Evolutionary conservation across 1,140 invertebrate species (phyloP).

Genomic region (Gerris buenoi): DNA sequence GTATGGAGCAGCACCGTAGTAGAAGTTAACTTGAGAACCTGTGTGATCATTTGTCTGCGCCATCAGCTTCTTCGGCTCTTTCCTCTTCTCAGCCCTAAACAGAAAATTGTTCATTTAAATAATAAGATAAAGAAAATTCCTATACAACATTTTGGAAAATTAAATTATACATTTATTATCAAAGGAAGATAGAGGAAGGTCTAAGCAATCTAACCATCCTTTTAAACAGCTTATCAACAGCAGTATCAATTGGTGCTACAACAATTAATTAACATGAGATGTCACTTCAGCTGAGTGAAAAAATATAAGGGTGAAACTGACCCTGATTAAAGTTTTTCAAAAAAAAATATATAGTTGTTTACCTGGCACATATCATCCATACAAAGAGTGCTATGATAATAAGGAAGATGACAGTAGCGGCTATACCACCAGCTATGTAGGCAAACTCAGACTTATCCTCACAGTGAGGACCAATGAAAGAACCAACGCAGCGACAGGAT

Average conservation of each 20-base stretch:
- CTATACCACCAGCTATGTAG: slow-evolving; percentile 84
- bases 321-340: too few species aligned
- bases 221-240: too few species aligned
- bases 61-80: slow-evolving; percentile 75
- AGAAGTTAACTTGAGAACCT: slow-evolving; percentile 88
- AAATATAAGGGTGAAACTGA: too few species aligned
- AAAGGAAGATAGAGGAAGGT: too few species aligned
- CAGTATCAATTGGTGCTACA: too few species aligned
- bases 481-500: slow-evolving; percentile 73
- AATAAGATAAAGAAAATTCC: slow-evolving; percentile 11
- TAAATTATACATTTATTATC: too few species aligned
- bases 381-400: slow-evolving; percentile 82
- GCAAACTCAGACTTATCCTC: slow-evolving; percentile 84
- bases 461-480: slow-evolving; percentile 81
- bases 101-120: too few species aligned
- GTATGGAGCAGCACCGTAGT: slow-evolving; percentile 83
- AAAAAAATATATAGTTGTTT: too few species aligned
- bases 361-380: slow-evolving; percentile 93
- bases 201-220: too few species aligned
- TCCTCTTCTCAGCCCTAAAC: slow-evolving; percentile 54
- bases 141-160: background rate
- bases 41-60: slow-evolving; percentile 73
- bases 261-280: too few species aligned
- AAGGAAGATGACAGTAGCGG: slow-evolving; percentile 76
- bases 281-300: too few species aligned